Percentiles rank a stretch among this genome's conserved stretches.
Conservation (phyloP, 1,140 invertebrate genomes). For the Akabosia matsudoensis region DNA sequence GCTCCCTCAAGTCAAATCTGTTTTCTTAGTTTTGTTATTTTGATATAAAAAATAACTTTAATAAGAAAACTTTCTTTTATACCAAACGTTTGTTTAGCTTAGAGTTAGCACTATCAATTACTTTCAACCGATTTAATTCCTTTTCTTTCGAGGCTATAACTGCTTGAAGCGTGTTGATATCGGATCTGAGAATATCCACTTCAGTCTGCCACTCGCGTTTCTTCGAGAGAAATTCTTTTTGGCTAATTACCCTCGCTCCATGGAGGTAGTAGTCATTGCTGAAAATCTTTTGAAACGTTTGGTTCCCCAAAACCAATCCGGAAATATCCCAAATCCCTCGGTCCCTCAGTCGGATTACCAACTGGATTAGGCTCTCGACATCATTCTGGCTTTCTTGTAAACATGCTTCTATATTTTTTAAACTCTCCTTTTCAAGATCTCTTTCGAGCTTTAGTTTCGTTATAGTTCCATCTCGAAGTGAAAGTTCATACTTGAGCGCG, state of each 20-base stretch:
- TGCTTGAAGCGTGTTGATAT: neutral
- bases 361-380: neutral
- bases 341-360: neutral
- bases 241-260: neutral
- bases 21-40: too few relatives aligned
- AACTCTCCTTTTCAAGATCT: neutral
- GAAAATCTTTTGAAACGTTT: neutral
- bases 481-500: neutral
- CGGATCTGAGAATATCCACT: neutral
- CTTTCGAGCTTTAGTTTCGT: neutral
- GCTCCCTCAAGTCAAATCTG: too few relatives aligned
- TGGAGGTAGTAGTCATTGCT: neutral
- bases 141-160: neutral
- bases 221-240: neutral
- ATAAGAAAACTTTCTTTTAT: too few relatives aligned
- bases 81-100: too few relatives aligned
- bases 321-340: slow-evolving; percentile 2
- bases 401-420: neutral
- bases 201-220: neutral
- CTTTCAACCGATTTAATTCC: neutral
- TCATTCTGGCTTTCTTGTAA: neutral
- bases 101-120: too few relatives aligned
- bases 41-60: too few relatives aligned
- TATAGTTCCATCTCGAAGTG: neutral
- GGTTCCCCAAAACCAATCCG: neutral